These are phyloP conservation scores for Pardosa pseudoannulata DNA, from an alignment of 2,888 invertebrate species.

Conservation along the genomic window DNA sequence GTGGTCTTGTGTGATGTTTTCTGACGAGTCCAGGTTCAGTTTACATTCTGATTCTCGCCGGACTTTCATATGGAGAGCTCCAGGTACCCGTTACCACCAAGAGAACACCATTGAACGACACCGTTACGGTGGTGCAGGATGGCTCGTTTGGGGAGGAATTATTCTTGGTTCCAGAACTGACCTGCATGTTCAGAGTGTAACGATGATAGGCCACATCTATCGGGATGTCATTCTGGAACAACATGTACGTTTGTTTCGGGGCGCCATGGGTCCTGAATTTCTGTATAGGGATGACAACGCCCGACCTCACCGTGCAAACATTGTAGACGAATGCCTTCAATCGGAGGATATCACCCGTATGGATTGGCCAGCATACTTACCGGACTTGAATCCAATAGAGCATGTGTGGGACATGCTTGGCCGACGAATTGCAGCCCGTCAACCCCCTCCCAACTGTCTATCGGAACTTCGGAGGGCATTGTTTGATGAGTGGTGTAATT, in stretches of 20 bases:
- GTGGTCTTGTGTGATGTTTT: slow-evolving; percentile 18
- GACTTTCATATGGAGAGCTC: slow-evolving; percentile 8
- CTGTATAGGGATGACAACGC: slow-evolving; percentile 13
- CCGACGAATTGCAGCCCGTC: slow-evolving; percentile 17
- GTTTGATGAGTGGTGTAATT: neutral
- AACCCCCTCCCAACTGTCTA: slow-evolving; percentile 11
- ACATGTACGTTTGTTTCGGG: slow-evolving; percentile 25
- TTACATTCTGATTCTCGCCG: neutral
- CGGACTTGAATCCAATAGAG: slow-evolving; percentile 16
- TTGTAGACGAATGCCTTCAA: slow-evolving; percentile 14
- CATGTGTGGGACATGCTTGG: slow-evolving; percentile 6
- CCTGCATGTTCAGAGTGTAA: slow-evolving; percentile 13
- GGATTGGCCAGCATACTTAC: slow-evolving; percentile 23
- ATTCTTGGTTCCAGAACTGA: slow-evolving; percentile 22
- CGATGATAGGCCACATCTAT: slow-evolving; percentile 28
- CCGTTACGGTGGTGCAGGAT: neutral
- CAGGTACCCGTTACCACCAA: slow-evolving; percentile 25
- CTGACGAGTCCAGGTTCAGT: neutral
- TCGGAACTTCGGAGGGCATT: slow-evolving; percentile 11
- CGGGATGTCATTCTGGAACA: slow-evolving; percentile 22
- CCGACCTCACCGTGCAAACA: neutral
- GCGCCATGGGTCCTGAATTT: slow-evolving; percentile 15
- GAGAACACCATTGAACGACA: slow-evolving; percentile 20
- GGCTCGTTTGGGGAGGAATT: neutral
- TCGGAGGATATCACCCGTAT: slow-evolving; percentile 14